phyloP scores from a whole-genome alignment of 2,113 vertebrate species.

The Sebastes schlegelii region DNA sequence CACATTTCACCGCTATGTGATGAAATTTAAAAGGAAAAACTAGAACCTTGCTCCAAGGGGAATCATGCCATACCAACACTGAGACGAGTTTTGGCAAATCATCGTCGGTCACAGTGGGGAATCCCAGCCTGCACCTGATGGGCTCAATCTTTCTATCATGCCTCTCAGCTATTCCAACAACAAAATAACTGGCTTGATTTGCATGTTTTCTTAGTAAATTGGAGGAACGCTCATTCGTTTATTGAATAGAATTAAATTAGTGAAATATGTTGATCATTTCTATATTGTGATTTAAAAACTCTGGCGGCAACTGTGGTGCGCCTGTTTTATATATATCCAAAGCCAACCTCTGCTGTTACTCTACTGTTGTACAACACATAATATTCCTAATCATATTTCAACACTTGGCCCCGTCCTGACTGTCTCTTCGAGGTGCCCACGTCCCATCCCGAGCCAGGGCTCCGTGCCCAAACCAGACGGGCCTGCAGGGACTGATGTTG shows the following conservation, averaged over 20 bases:
- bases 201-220: slow-evolving; percentile 7
- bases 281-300: slow-evolving; percentile 5
- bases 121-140: slow-evolving; percentile 27
- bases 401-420: slow-evolving; percentile 34
- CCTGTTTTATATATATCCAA: slow-evolving; percentile 11
- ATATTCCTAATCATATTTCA: slow-evolving; percentile 54
- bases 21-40: slow-evolving; percentile 39
- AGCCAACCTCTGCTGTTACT: slow-evolving; percentile 30
- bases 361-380: slow-evolving; percentile 10
- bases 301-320: slow-evolving; percentile 10
- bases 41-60: slow-evolving; percentile 19
- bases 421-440: slow-evolving; percentile 48
- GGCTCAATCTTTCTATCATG: slow-evolving; percentile 24
- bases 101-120: slow-evolving; percentile 19
- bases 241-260: neutral
- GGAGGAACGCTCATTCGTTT: neutral
- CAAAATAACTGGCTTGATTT: slow-evolving; percentile 21
- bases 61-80: slow-evolving; percentile 29
- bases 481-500: slow-evolving; percentile 32
- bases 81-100: slow-evolving; percentile 39
- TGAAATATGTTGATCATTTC: slow-evolving; percentile 1
- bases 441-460: slow-evolving; percentile 51
- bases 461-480: slow-evolving; percentile 48
- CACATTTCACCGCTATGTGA: slow-evolving; percentile 55
- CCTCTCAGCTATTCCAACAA: slow-evolving; percentile 4